Evolutionary conservation across 2,113 vertebrate species (phyloP).

Genomic region (Cnemophilus loriae): DNA sequence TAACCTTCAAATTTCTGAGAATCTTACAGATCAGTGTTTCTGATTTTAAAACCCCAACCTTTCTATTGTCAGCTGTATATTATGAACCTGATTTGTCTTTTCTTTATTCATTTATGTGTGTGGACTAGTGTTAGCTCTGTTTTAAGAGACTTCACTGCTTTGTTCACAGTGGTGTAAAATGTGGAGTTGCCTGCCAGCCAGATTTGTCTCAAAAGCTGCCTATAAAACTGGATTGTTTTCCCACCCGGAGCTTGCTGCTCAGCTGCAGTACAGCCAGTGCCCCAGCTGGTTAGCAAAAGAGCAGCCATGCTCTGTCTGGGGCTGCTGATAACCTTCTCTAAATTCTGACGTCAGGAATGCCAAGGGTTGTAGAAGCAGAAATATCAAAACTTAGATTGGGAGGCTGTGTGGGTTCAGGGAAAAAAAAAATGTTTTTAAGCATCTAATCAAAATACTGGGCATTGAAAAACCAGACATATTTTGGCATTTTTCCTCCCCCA

Average conservation of each 20-base stretch:
- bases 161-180: background rate
- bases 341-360: background rate
- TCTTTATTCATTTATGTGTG: background rate
- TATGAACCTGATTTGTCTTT: background rate
- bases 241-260: background rate
- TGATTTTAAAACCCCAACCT: background rate
- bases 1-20: background rate
- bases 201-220: background rate
- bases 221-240: background rate
- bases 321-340: background rate
- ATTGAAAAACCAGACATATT: background rate
- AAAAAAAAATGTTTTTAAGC: background rate
- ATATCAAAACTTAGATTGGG: background rate
- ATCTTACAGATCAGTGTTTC: background rate
- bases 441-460: slow-evolving; percentile 24
- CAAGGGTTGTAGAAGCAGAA: background rate
- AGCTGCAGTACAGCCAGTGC: background rate
- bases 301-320: background rate
- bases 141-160: background rate
- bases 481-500: slow-evolving; percentile 9
- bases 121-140: background rate
- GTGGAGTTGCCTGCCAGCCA: background rate
- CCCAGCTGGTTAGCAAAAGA: background rate
- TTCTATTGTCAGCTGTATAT: background rate
- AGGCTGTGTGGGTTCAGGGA: background rate